phyloP scores from a whole-genome alignment of 2,113 vertebrate genomes.

The Alethe castanea region DNA sequence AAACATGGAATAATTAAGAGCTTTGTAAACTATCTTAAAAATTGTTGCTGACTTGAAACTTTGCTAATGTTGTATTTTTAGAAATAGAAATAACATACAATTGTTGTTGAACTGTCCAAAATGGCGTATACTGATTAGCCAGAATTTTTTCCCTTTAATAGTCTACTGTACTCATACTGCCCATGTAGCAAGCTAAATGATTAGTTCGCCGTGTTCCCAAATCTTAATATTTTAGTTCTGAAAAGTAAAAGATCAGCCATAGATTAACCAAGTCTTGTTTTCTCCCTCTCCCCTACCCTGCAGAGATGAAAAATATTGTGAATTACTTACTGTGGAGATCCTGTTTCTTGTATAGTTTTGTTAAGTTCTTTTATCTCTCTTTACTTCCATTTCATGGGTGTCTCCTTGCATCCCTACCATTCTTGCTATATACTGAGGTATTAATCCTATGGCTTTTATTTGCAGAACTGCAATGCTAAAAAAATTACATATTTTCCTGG shows the following conservation, averaged over 20 bases:
- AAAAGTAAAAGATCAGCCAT: neutral
- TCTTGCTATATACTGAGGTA: neutral
- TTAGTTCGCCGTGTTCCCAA: neutral
- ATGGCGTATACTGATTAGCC: neutral
- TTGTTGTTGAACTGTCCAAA: slow-evolving; percentile 29
- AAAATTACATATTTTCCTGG: neutral
- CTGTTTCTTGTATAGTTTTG: neutral
- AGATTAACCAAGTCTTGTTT: neutral
- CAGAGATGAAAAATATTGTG: neutral
- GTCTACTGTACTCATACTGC: neutral
- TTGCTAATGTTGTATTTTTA: neutral
- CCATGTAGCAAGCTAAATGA: neutral
- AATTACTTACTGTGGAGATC: neutral
- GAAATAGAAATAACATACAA: neutral
- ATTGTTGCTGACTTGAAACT: neutral
- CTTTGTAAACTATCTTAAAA: neutral
- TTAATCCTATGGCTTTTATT: neutral
- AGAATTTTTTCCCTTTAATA: slow-evolving; percentile 1
- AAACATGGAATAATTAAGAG: neutral
- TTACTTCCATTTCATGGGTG: neutral
- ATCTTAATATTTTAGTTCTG: neutral
- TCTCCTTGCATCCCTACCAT: neutral
- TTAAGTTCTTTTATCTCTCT: neutral
- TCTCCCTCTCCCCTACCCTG: neutral
- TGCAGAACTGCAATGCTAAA: neutral